Percentiles rank a stretch among this genome's conserved stretches.
Evolutionary conservation across 2,797 vertebrate species (phyloP).

Genomic region (Catamblyrhynchus diadema): DNA sequence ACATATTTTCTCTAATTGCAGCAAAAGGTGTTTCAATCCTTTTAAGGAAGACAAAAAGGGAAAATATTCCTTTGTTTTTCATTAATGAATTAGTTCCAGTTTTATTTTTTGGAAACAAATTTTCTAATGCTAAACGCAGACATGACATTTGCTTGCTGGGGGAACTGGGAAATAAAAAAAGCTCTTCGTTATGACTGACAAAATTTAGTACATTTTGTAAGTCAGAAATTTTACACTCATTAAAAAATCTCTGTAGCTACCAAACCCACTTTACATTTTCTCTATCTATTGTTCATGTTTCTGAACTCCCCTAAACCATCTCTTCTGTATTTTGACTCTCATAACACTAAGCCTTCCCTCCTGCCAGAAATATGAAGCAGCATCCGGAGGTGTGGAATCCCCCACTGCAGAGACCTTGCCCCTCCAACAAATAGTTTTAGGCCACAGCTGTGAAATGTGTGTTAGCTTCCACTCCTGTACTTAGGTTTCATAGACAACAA

Average conservation of each 20-base stretch:
- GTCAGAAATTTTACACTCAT: background rate
- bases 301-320: background rate
- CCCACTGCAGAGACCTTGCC: background rate
- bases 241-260: background rate
- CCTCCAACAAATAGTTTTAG: background rate
- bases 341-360: background rate
- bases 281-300: background rate
- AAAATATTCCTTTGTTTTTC: background rate
- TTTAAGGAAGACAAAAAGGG: background rate
- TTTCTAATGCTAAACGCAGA: background rate
- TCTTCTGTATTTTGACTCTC: background rate
- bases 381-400: background rate
- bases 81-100: background rate
- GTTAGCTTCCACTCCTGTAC: background rate
- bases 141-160: background rate
- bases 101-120: background rate
- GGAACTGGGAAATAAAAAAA: background rate
- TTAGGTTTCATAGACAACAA: background rate
- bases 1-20: background rate
- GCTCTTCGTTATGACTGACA: background rate
- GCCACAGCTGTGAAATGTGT: background rate
- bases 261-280: background rate
- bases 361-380: background rate
- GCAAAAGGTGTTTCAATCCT: background rate
- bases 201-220: background rate